Evolutionary conservation across 2,113 vertebrate genomes (phyloP), one percentile per base, ranked within the genome.

Genomic region (Trachemys scripta): DNA sequence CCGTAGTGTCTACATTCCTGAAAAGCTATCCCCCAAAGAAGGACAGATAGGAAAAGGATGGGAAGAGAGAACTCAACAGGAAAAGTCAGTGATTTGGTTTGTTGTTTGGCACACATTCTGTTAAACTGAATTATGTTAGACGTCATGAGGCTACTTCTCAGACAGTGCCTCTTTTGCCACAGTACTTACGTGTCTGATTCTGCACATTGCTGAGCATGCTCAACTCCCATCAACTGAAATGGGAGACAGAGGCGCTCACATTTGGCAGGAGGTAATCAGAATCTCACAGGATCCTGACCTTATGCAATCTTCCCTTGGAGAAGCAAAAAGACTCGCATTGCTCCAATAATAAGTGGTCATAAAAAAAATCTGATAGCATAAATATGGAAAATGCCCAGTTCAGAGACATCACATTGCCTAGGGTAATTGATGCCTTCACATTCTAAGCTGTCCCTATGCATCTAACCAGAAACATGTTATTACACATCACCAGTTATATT

Each of bases 321-420:
- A 94, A 88, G 10, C 10, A 87, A 92, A 92, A 91, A 54, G 1
- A 35, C 5, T 94, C 47, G 19, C 69, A 78, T 1, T 1, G 84
- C 29, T 86, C 51, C 91, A 80, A 53, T 82, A 80, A 93, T 84
- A 80, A 92, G 88, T 57, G 92, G 7, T 92, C 94, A 31, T 50
- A 85, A 75, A 65, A 56, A 90, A 88, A 75, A 78, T 45, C 53
- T 62, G 49, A 19, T 90, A 80, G 86, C 53, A 93, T 85, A 90
- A 65, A n/a, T 65, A 31, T 65, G 62, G 62, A 35, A 65, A 65
- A 65, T 65, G 35, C 62, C 59, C 31, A 65, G 62, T 16, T 42
- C 88, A 59, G 20, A 87, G 19, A 10, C 3, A 2, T 45, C 51
- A 22, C 1, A 16, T 6, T 49, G 27, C 57, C 27, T 62, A 31